Conservation (phyloP, 2,113 vertebrate genomes). For the Scartelaos histophorus region DNA sequence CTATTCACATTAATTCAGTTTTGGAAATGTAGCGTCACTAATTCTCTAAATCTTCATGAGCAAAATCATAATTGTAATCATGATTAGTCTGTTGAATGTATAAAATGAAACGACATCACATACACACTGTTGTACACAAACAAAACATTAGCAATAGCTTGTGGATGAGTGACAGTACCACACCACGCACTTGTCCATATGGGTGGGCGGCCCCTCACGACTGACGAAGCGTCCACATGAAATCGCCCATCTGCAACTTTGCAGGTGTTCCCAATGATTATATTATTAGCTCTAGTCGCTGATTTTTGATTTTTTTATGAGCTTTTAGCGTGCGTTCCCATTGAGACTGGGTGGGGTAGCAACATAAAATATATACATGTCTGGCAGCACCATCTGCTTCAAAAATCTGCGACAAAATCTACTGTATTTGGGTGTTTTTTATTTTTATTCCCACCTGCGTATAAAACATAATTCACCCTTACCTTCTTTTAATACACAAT, state of each 20-base stretch:
- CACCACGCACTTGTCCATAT: conserved; percentile 83
- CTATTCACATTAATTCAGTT: too few species aligned
- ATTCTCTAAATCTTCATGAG: neutral
- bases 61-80: neutral
- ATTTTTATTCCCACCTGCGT: neutral
- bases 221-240: conserved; percentile 87
- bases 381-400: conserved; percentile 90
- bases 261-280: conserved; percentile 99
- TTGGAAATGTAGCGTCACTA: neutral
- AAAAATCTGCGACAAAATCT: conserved; percentile 39
- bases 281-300: conserved; percentile 98
- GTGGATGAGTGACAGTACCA: conserved; percentile 42
- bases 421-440: neutral
- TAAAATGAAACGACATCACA: too few species aligned
- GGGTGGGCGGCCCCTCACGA: conserved; percentile 87
- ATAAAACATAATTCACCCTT: neutral
- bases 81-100: neutral
- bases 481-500: neutral
- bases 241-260: conserved; percentile 97
- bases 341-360: conserved; percentile 63
- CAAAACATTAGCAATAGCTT: neutral
- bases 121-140: too few species aligned
- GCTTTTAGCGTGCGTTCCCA: conserved; percentile 80
- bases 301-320: conserved; percentile 89
- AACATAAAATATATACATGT: conserved; percentile 81